These are phyloP conservation scores for Lasioglossum figueresi DNA, from an alignment of 2,888 invertebrate species.

Conservation along the genomic window DNA sequence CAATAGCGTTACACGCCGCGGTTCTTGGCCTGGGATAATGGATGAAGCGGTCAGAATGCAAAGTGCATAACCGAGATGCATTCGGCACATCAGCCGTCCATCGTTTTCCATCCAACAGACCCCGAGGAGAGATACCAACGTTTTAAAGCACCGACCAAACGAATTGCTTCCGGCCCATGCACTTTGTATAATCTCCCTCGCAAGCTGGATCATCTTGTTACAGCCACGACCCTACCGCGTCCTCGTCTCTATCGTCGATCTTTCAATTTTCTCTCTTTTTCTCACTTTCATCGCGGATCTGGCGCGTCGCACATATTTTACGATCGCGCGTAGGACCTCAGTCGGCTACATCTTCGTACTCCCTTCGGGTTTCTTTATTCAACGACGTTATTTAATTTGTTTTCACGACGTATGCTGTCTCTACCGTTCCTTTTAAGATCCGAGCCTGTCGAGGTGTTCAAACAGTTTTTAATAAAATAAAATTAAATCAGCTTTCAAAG, in stretches of 20 bases:
- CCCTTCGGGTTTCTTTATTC: background rate
- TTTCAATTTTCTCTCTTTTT: background rate
- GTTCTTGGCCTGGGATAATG: conserved; percentile 37
- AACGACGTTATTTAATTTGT: no score
- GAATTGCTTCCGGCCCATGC: conserved; percentile 57
- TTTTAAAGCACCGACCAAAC: conserved; percentile 35
- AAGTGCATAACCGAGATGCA: conserved; percentile 41
- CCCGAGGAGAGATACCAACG: conserved; percentile 16
- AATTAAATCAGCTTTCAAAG: no score
- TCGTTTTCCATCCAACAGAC: conserved; percentile 19
- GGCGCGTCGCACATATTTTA: background rate
- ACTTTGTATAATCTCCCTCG: conserved; percentile 23
- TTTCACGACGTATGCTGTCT: no score
- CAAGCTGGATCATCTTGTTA: background rate
- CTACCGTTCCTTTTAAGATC: background rate
- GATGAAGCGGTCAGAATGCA: conserved; percentile 37
- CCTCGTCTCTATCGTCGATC: background rate
- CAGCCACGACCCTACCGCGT: background rate
- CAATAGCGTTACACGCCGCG: conserved; percentile 18
- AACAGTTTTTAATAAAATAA: no score
- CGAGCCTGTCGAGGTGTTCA: no score
- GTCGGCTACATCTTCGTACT: background rate
- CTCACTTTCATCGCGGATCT: background rate
- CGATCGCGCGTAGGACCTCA: background rate
- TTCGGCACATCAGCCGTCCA: background rate